Evolutionary conservation across 2,113 vertebrate genomes (phyloP).

Genomic region (Glaucidium brasilianum): DNA sequence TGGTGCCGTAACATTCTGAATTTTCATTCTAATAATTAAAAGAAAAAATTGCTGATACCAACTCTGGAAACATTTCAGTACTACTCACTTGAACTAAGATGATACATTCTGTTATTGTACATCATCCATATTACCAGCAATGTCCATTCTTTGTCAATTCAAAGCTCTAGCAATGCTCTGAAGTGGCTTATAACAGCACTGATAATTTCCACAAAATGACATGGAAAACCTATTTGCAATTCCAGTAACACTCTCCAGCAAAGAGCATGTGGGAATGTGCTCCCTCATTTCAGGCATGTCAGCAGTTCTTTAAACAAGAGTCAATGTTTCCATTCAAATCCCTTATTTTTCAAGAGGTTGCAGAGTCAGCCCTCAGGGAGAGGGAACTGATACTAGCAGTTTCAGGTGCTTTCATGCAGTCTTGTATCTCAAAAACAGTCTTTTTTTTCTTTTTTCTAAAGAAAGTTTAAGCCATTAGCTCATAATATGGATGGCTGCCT

Average conservation of each 20-base stretch:
- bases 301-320: neutral
- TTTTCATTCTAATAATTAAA: neutral
- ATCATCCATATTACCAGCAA: neutral
- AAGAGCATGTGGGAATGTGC: constrained; percentile 26
- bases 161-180: neutral
- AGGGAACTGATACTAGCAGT: neutral
- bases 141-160: neutral
- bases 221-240: constrained; percentile 42
- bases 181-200: neutral
- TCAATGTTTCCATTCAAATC: constrained; percentile 44
- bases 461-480: constrained; percentile 43
- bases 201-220: constrained; percentile 17
- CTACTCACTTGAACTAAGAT: neutral
- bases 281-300: neutral
- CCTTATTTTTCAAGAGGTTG: constrained; percentile 19
- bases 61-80: neutral
- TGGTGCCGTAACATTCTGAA: neutral
- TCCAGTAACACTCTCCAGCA: constrained; percentile 30
- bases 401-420: constrained; percentile 39
- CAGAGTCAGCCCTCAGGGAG: constrained; percentile 20
- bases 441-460: neutral
- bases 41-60: neutral
- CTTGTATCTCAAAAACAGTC: neutral
- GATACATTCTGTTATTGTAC: neutral
- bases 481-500: constrained; percentile 53